phyloP scores from a whole-genome alignment of 2,888 invertebrate species.

The Alitta virens region DNA sequence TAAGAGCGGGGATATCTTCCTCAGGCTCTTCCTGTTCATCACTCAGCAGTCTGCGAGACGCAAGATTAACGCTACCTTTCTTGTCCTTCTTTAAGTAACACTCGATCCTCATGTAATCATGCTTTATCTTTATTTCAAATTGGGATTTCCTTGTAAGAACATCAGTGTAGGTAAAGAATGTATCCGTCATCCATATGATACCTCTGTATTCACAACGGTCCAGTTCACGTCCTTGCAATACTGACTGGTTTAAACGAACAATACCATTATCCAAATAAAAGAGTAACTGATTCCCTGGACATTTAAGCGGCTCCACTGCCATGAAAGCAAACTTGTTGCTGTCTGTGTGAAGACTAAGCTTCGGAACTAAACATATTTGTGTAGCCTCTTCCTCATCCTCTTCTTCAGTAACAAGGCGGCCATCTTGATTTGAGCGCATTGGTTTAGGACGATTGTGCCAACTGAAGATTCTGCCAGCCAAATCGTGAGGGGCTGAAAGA shows the following conservation, averaged over 20 bases:
- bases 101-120: slow-evolving; percentile 18
- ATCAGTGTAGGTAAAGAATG: slow-evolving; percentile 2
- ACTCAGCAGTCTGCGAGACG: not conserved
- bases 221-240: slow-evolving; percentile 25
- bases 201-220: slow-evolving; percentile 20
- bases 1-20: not conserved
- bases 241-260: slow-evolving; percentile 32
- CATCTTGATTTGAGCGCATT: too few relatives aligned
- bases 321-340: slow-evolving; percentile 12
- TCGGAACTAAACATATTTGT: slow-evolving; percentile 10
- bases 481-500: too few relatives aligned
- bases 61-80: not conserved
- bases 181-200: slow-evolving; percentile 19
- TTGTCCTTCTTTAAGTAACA: slow-evolving; percentile 10
- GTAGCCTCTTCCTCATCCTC: not conserved
- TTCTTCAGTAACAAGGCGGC: not conserved
- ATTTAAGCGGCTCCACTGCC: slow-evolving; percentile 1
- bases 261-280: slow-evolving; percentile 33
- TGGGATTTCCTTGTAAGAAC: not conserved
- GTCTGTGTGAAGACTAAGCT: slow-evolving; percentile 10
- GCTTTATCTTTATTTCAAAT: slow-evolving; percentile 18
- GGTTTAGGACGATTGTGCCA: too few relatives aligned
- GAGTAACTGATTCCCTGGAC: slow-evolving; percentile 22
- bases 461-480: too few relatives aligned
- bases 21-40: not conserved